A percentile compares a stretch with the other conserved stretches of the same genome.
Conservation (phyloP, 2,888 invertebrate species). For the Patella pellucida region DNA sequence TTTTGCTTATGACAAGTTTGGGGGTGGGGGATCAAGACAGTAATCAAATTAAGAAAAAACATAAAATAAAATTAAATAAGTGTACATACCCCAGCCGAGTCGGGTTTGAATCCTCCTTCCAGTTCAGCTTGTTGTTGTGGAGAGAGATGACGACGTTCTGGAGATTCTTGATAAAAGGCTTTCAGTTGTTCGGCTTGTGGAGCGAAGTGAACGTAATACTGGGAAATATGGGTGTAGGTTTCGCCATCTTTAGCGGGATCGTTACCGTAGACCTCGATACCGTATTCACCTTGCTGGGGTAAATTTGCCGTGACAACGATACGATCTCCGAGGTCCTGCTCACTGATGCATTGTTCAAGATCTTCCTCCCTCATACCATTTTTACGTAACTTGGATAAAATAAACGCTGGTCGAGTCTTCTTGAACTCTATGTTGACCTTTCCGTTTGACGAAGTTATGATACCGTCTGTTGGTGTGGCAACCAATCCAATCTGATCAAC, state of each 20-base stretch:
- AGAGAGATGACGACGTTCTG: constrained; percentile 41
- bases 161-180: constrained; percentile 62
- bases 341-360: constrained; percentile 63
- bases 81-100: constrained; percentile 48
- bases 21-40: too few relatives aligned
- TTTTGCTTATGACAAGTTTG: too few relatives aligned
- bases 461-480: constrained; percentile 62
- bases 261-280: constrained; percentile 71
- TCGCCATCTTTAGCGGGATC: constrained; percentile 69
- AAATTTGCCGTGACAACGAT: constrained; percentile 60
- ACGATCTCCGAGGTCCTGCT: constrained; percentile 60
- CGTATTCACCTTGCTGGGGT: constrained; percentile 68
- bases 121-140: constrained; percentile 38
- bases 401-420: constrained; percentile 82
- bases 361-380: constrained; percentile 67
- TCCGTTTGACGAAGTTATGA: constrained; percentile 46
- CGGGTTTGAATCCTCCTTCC: constrained; percentile 43
- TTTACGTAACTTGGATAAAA: constrained; percentile 66
- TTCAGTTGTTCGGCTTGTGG: constrained; percentile 52
- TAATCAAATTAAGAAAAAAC: too few relatives aligned
- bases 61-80: neutral
- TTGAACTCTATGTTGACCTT: constrained; percentile 76
- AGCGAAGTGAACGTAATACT: constrained; percentile 64
- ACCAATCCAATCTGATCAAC: constrained; percentile 68
- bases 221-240: constrained; percentile 67